Conservation (phyloP, 2,113 vertebrate genomes). For the Ceuthmochares aereus region DNA sequence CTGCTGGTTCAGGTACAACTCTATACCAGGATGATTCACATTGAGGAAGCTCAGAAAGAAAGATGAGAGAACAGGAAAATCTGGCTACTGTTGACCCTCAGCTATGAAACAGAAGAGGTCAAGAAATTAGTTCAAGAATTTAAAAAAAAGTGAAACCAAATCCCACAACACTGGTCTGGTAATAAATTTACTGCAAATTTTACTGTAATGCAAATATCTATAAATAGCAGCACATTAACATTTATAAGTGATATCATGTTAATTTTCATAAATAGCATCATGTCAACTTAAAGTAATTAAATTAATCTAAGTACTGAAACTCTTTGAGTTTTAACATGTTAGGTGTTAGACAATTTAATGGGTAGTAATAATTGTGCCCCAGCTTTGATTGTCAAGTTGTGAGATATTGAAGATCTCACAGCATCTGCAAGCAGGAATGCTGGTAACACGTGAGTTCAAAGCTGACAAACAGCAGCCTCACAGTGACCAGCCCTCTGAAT, state of each 20-base stretch:
- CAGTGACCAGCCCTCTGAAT: not conserved
- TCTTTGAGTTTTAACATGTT: not conserved
- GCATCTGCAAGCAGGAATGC: not conserved
- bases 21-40: not conserved
- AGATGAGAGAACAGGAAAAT: not conserved
- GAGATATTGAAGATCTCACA: not conserved
- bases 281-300: conserved; percentile 17
- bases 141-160: not conserved
- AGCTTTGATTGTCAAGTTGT: not conserved
- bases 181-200: not conserved
- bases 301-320: not conserved
- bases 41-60: not conserved
- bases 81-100: not conserved
- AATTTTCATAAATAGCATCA: conserved; percentile 1
- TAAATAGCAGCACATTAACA: not conserved
- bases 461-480: not conserved
- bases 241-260: not conserved
- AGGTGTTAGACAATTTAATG: conserved; percentile 35
- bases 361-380: not conserved
- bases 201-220: not conserved
- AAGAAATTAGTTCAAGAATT: not conserved
- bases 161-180: not conserved
- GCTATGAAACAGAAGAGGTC: not conserved
- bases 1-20: conserved; percentile 6
- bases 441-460: rapidly evolving